These are phyloP conservation scores for Ceratothoa steindachneri DNA, from an alignment of 2,888 invertebrate genomes.

Conservation along the genomic window DNA sequence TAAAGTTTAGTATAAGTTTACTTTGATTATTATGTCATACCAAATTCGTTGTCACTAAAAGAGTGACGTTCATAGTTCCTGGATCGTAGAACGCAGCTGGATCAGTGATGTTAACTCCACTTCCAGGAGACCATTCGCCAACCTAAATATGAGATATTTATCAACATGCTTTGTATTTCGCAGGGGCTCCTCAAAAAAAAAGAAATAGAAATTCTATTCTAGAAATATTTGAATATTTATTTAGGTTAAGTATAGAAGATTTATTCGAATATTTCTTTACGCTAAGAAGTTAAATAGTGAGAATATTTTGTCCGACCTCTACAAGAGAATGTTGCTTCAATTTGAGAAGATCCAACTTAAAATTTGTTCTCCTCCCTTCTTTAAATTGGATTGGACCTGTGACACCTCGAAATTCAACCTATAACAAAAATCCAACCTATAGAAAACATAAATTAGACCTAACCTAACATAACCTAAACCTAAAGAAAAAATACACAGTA, in stretches of 20 bases:
- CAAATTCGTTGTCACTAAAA: constrained; percentile 71
- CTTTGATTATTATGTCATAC: constrained; percentile 56
- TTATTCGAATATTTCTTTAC: too few relatives aligned
- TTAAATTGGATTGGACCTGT: constrained; percentile 78
- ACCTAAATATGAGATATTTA: constrained; percentile 40
- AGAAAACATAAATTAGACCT: background rate
- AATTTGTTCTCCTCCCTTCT: constrained; percentile 75
- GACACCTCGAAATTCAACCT: constrained; percentile 65
- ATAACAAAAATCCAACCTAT: too few relatives aligned
- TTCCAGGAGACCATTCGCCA: constrained; percentile 51
- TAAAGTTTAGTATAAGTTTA: background rate
- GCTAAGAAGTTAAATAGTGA: too few relatives aligned
- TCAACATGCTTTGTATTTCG: too few relatives aligned
- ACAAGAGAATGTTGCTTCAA: constrained; percentile 71
- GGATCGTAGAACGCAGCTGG: constrained; percentile 60
- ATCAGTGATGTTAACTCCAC: constrained; percentile 51
- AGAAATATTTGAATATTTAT: background rate
- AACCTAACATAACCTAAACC: too few relatives aligned
- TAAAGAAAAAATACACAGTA: background rate
- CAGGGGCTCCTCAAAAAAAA: too few relatives aligned
- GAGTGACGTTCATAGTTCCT: constrained; percentile 67
- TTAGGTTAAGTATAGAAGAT: background rate
- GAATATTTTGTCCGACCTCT: constrained; percentile 58
- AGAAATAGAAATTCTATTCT: background rate
- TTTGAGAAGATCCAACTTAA: constrained; percentile 79